Conservation (phyloP, 2,888 invertebrate species). For the Oscheius sp. region DNA sequence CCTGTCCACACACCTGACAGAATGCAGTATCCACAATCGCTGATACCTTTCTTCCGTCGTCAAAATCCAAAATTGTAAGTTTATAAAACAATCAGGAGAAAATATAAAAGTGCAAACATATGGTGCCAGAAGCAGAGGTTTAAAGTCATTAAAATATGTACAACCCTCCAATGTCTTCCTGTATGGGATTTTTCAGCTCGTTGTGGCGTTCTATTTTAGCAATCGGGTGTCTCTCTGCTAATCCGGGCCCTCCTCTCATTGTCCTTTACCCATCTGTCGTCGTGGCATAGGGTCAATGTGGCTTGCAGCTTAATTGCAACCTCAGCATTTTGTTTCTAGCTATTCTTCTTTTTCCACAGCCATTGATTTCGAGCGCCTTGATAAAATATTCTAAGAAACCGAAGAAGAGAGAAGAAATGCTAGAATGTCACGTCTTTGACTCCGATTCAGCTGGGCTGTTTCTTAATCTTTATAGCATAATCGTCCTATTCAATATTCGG, state of each 20-base stretch:
- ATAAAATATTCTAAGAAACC: too few species aligned
- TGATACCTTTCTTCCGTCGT: too few species aligned
- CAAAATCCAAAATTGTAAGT: too few species aligned
- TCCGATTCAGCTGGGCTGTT: background rate
- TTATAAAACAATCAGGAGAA: too few species aligned
- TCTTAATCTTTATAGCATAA: background rate
- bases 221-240: constrained; percentile 19
- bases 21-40: too few species aligned
- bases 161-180: constrained; percentile 6
- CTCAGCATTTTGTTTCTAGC: background rate
- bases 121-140: constrained; percentile 18
- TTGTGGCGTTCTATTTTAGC: background rate
- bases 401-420: too few species aligned
- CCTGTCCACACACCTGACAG: too few species aligned
- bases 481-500: background rate
- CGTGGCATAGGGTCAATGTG: constrained; percentile 27
- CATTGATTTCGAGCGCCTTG: too few species aligned
- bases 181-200: constrained; percentile 1
- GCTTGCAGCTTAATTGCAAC: constrained; percentile 19
- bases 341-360: background rate
- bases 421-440: too few species aligned
- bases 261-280: constrained; percentile 31
- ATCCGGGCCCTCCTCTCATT: constrained; percentile 25
- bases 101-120: constrained; percentile 2
- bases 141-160: constrained; percentile 27